Conservation (phyloP, 2,797 vertebrate species). For the Valencia hispanica region DNA sequence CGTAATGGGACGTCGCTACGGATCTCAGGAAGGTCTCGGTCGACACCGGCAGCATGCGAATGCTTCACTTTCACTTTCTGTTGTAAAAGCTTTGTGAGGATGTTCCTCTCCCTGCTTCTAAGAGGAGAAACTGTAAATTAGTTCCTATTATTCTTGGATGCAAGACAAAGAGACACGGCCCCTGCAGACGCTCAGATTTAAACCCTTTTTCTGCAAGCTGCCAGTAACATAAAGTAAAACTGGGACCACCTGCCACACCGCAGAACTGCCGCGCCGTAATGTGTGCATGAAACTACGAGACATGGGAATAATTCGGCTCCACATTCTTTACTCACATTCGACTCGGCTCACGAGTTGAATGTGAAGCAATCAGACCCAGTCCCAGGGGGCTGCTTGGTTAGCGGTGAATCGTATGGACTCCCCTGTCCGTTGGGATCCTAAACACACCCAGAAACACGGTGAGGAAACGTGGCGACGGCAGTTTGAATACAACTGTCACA, state of each 20-base stretch:
- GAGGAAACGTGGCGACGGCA: slow-evolving; percentile 3
- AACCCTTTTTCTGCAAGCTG: background rate
- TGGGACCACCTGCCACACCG: slow-evolving; percentile 5
- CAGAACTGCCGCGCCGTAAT: background rate
- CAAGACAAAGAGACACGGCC: slow-evolving; percentile 5
- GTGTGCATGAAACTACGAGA: background rate
- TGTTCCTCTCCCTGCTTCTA: slow-evolving; percentile 3
- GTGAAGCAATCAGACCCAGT: background rate
- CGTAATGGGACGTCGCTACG: slow-evolving; percentile 36
- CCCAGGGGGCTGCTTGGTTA: background rate
- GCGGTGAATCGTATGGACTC: background rate
- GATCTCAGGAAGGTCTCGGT: slow-evolving; percentile 36
- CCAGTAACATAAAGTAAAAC: slow-evolving; percentile 10
- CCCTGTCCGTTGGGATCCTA: background rate
- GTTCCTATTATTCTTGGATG: slow-evolving; percentile 31
- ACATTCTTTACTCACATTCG: background rate
- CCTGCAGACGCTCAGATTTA: slow-evolving; percentile 5
- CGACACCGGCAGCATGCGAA: slow-evolving; percentile 52
- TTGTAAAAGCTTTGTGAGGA: slow-evolving; percentile 25
- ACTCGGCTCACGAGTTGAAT: background rate
- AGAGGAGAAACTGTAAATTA: slow-evolving; percentile 36
- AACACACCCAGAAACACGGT: background rate
- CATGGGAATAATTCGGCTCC: slow-evolving; percentile 10
- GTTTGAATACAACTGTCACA: slow-evolving; percentile 41
- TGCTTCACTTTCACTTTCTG: slow-evolving; percentile 8